phyloP scores from a whole-genome alignment of 2,797 vertebrate genomes.

The Danio albolineatus region DNA sequence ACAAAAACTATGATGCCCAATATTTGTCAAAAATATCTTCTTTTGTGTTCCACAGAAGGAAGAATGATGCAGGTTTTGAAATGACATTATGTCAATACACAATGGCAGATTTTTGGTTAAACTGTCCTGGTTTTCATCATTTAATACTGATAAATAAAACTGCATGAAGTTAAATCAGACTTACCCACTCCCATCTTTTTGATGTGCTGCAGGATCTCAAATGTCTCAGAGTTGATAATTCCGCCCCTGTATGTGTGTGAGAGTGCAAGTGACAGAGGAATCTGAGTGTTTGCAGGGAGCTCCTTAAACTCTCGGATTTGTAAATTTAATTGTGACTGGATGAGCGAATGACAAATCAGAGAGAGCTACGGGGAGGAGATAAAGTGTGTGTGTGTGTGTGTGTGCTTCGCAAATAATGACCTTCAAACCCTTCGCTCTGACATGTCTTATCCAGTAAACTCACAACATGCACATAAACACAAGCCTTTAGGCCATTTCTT shows the following conservation, averaged over 20 bases:
- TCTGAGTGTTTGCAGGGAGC: neutral
- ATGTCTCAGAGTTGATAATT: neutral
- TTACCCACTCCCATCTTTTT: constrained; percentile 39
- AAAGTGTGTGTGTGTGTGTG: neutral
- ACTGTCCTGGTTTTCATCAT: neutral
- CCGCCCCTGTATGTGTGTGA: neutral
- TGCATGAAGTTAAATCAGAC: neutral
- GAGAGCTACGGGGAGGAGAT: constrained; percentile 19
- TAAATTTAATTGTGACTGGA: neutral
- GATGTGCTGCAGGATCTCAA: neutral
- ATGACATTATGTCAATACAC: neutral
- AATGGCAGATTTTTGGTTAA: neutral
- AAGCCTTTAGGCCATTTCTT: constrained; percentile 23
- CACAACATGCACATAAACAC: constrained; percentile 17
- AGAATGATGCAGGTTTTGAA: neutral
- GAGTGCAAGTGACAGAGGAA: constrained; percentile 16
- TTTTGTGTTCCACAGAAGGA: neutral
- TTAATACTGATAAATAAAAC: neutral
- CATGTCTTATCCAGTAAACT: constrained; percentile 35
- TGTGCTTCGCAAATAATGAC: constrained; percentile 6
- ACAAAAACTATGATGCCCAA: neutral
- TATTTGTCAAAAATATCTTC: neutral
- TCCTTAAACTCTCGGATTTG: constrained; percentile 21
- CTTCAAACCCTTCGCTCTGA: constrained; percentile 22
- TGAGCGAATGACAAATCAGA: constrained; percentile 3